Conservation (phyloP, 1,140 invertebrate genomes). For the Pseudomyrmex flavicornis region DNA sequence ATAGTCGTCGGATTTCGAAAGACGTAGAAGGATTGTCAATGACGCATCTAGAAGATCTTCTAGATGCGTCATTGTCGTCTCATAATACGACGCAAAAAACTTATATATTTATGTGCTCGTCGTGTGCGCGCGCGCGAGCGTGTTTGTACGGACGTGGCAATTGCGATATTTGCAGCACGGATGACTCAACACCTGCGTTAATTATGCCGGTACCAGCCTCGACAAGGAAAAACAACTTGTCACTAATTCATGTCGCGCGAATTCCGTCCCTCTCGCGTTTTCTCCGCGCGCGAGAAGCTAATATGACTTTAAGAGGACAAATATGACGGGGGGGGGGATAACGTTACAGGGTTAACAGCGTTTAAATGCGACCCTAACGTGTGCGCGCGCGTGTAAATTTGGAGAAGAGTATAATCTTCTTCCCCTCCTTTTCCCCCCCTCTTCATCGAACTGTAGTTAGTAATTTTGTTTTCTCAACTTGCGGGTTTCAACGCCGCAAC, state of each 20-base stretch:
- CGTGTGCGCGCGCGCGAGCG: not conserved
- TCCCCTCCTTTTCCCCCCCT: no score
- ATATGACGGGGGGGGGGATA: constrained; percentile 23
- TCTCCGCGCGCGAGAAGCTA: not conserved
- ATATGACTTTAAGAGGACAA: constrained; percentile 27
- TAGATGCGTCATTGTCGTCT: constrained; percentile 47
- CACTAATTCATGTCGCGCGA: constrained; percentile 35
- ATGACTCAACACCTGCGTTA: constrained; percentile 69
- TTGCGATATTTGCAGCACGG: constrained; percentile 60
- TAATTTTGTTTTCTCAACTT: not conserved
- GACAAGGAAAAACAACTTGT: not conserved
- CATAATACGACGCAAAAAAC: not conserved
- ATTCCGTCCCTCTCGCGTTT: no score
- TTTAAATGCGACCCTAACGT: constrained; percentile 12
- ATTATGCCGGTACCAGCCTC: constrained; percentile 57
- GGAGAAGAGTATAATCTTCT: no score
- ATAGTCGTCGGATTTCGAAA: not conserved
- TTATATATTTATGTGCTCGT: not conserved
- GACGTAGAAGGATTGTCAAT: not conserved
- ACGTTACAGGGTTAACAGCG: constrained; percentile 12
- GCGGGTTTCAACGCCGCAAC: not conserved
- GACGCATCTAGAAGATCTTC: constrained; percentile 20
- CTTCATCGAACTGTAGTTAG: not conserved
- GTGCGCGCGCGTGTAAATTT: not conserved
- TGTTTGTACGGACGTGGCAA: constrained; percentile 23